Percentiles rank a stretch among this genome's conserved stretches.
phyloP scores from a whole-genome alignment of 2,888 invertebrate genomes.

The Omphaloscelis lunosa region DNA sequence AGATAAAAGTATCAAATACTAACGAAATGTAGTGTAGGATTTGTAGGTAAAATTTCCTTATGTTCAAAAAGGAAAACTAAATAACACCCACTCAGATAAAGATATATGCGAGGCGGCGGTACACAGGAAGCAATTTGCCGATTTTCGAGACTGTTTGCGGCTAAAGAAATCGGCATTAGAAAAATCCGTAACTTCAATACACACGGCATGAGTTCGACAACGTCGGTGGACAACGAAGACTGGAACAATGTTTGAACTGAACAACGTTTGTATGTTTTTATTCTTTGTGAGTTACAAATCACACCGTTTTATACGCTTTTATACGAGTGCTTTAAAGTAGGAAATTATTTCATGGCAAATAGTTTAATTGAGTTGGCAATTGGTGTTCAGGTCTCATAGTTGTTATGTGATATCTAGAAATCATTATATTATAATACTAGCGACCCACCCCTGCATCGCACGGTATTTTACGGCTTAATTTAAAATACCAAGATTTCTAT shows the following conservation, averaged over 20 bases:
- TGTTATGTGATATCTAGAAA: neutral
- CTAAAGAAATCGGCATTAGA: neutral
- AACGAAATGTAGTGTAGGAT: neutral
- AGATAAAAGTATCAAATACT: slow-evolving; percentile 22
- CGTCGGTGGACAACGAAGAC: neutral
- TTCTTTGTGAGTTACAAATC: neutral
- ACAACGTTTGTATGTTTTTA: slow-evolving; percentile 8
- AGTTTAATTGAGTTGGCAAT: neutral
- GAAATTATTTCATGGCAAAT: neutral
- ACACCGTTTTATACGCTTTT: neutral
- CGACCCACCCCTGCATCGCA: no score
- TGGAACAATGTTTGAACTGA: slow-evolving; percentile 3
- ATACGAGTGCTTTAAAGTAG: neutral
- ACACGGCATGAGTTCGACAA: slow-evolving; percentile 6
- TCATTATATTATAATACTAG: neutral
- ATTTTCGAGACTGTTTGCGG: neutral
- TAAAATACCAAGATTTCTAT: no score
- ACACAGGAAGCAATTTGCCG: neutral
- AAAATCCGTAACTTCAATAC: slow-evolving; percentile 11
- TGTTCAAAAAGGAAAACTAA: slow-evolving; percentile 1
- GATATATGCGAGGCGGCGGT: neutral
- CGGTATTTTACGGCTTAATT: no score
- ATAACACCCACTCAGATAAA: neutral
- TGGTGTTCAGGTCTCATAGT: neutral
- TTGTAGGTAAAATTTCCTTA: neutral